A percentile compares a stretch with the other conserved stretches of the same genome.
phyloP scores from a whole-genome alignment of 2,113 vertebrate species.

The Cyrtonyx montezumae region DNA sequence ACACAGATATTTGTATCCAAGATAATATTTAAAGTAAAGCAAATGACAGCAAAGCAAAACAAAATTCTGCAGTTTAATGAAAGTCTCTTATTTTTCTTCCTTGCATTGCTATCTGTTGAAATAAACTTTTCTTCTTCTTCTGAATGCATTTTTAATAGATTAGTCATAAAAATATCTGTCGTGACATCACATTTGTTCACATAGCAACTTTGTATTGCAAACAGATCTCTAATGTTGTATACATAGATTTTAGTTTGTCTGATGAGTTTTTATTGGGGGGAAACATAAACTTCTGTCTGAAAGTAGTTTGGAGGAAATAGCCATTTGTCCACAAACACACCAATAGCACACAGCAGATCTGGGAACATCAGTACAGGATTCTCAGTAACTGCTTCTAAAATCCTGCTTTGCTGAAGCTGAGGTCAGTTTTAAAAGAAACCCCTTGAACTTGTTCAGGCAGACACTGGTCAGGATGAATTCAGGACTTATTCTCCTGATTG shows the following conservation, averaged over 20 bases:
- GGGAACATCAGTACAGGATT: conserved; percentile 37
- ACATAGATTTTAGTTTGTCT: conserved; percentile 50
- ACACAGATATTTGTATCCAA: not conserved
- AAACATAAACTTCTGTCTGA: conserved; percentile 25
- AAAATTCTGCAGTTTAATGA: conserved; percentile 27
- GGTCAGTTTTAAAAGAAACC: conserved; percentile 64
- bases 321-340: conserved; percentile 22
- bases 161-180: conserved; percentile 68
- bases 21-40: conserved; percentile 37
- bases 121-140: conserved; percentile 51
- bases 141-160: conserved; percentile 69
- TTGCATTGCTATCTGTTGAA: conserved; percentile 20
- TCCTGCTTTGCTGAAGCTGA: conserved; percentile 66
- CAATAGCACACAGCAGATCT: conserved; percentile 40
- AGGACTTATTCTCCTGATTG: conserved; percentile 13
- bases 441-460: conserved; percentile 57
- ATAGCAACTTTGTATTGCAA: conserved; percentile 64
- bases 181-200: conserved; percentile 74
- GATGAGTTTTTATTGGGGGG: conserved; percentile 57
- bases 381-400: conserved; percentile 46
- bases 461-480: conserved; percentile 43
- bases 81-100: conserved; percentile 33
- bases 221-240: conserved; percentile 52
- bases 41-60: not conserved
- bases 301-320: conserved; percentile 61